phyloP scores from a whole-genome alignment of 2,888 invertebrate genomes.

The Euzophera pinguis region DNA sequence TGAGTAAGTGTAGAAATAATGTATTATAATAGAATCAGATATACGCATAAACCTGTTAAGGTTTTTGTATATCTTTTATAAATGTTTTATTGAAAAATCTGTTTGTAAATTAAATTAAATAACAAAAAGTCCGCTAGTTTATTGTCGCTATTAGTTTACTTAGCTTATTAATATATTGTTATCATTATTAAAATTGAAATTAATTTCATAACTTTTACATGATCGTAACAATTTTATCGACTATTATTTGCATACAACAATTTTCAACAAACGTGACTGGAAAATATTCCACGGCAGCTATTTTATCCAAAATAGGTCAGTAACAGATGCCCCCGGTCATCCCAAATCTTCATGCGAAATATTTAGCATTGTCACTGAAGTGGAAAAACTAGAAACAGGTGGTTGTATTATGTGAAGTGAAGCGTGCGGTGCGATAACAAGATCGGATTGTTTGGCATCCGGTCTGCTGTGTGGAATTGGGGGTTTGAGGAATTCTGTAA shows the following conservation, averaged over 20 bases:
- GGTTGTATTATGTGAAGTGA: constrained; percentile 13
- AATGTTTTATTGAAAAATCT: too few species aligned
- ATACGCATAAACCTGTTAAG: too few species aligned
- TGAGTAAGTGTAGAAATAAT: too few species aligned
- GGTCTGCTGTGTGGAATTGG: neutral
- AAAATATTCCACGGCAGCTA: constrained; percentile 2
- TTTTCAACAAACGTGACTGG: neutral
- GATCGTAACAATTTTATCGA: too few species aligned
- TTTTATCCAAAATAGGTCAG: constrained; percentile 10
- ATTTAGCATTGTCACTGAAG: constrained; percentile 16
- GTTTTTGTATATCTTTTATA: too few species aligned
- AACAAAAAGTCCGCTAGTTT: too few species aligned
- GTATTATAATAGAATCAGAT: too few species aligned
- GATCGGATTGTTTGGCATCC: neutral
- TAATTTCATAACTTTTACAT: too few species aligned
- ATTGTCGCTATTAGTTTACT: too few species aligned
- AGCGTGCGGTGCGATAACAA: constrained; percentile 22
- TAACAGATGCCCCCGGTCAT: neutral
- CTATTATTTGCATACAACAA: neutral
- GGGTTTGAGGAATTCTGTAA: neutral
- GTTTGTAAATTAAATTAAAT: too few species aligned
- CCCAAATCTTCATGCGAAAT: constrained; percentile 2
- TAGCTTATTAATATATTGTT: too few species aligned
- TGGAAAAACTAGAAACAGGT: constrained; percentile 20
- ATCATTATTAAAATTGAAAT: too few species aligned